Conservation (phyloP, 2,113 vertebrate species). For the Telmatochromis brichardi region DNA sequence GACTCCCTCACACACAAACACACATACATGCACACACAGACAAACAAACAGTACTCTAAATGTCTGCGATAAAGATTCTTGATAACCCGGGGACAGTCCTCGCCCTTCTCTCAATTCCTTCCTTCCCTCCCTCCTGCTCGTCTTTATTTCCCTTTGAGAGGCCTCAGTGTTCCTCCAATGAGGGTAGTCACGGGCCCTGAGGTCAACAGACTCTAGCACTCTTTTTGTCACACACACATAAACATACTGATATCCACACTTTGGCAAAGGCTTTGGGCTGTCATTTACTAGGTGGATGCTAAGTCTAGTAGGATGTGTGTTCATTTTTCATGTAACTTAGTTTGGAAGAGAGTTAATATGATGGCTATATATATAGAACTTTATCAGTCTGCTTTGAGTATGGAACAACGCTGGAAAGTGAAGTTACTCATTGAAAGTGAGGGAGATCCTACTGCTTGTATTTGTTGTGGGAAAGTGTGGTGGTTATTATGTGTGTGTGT, state of each 20-base stretch:
- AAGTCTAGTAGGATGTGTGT: constrained; percentile 30
- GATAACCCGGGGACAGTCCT: constrained; percentile 25
- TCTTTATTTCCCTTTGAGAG: background rate
- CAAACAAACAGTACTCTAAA: background rate
- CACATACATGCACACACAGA: background rate
- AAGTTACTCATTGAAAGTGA: background rate
- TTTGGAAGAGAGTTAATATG: constrained; percentile 17
- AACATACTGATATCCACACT: background rate
- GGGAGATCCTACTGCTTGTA: background rate
- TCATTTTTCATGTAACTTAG: constrained; percentile 34
- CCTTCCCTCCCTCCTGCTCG: background rate
- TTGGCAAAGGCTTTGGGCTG: background rate
- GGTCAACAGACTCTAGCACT: background rate
- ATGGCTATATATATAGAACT: constrained; percentile 34
- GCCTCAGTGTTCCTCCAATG: background rate
- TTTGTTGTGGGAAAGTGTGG: background rate
- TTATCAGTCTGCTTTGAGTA: background rate
- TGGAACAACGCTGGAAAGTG: background rate
- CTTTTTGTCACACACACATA: background rate
- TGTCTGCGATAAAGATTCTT: constrained; percentile 11
- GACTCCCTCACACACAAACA: background rate
- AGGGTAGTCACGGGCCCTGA: background rate
- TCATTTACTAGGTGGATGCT: constrained; percentile 16
- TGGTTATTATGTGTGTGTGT: background rate
- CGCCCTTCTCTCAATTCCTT: background rate